These are phyloP conservation scores for Arrhamphus sclerolepis DNA, from an alignment of 2,797 vertebrate genomes.

Conservation along the genomic window DNA sequence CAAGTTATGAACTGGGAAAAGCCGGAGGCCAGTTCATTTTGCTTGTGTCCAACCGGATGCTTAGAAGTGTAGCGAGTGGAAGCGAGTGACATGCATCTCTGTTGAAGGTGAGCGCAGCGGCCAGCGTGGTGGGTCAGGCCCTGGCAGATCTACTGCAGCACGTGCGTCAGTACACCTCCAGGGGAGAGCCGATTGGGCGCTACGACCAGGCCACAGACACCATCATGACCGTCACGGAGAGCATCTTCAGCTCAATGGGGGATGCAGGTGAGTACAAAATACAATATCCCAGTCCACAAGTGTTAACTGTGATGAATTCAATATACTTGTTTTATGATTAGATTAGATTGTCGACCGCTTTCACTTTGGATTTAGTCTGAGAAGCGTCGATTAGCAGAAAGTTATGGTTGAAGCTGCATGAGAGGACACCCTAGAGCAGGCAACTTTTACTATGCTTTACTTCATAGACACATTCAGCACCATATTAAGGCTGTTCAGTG, in stretches of 20 bases:
- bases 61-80: no score
- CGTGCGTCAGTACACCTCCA: constrained; percentile 92
- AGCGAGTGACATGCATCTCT: constrained; percentile 5
- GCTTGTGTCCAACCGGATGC: not conserved
- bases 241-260: constrained; percentile 98
- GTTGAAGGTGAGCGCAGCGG: constrained; percentile 83
- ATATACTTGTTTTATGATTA: no score
- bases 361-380: no score
- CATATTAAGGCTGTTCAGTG: no score
- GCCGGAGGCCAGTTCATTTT: not conserved
- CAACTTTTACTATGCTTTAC: no score
- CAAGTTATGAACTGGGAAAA: not conserved
- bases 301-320: no score
- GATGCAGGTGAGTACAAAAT: constrained; percentile 88
- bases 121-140: constrained; percentile 91
- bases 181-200: constrained; percentile 95
- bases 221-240: constrained; percentile 98
- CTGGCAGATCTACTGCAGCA: constrained; percentile 94
- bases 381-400: no score
- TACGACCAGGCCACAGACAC: constrained; percentile 99
- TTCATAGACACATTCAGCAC: no score
- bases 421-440: no score
- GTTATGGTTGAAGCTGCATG: no score
- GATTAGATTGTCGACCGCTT: no score
- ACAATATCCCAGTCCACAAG: not conserved